Conservation (phyloP, 2,797 vertebrate species). For the Lagodon rhomboides region DNA sequence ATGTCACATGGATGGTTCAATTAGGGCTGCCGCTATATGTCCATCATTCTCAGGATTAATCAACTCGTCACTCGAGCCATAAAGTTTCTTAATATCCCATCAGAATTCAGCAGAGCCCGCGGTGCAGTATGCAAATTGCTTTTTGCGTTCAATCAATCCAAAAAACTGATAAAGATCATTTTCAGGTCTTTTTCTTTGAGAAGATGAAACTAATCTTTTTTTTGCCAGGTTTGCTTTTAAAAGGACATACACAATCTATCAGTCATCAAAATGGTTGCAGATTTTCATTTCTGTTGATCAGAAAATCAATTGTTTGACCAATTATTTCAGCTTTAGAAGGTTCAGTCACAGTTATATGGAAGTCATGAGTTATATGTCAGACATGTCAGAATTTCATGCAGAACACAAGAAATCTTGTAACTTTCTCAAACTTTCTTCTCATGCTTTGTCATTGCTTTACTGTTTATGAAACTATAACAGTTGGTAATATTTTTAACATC, state of each 20-base stretch:
- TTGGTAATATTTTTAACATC: neutral
- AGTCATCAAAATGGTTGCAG: no score
- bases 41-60: neutral
- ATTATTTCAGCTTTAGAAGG: neutral
- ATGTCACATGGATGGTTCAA: conserved; percentile 41
- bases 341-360: neutral
- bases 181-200: neutral
- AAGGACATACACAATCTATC: neutral
- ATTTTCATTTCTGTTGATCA: neutral
- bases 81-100: neutral
- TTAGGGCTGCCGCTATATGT: conserved; percentile 2
- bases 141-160: neutral
- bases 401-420: neutral
- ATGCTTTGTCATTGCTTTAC: neutral
- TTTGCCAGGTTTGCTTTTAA: neutral
- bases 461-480: neutral
- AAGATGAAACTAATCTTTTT: neutral
- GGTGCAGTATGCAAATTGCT: neutral
- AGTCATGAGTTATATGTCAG: no score
- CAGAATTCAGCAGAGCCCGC: neutral
- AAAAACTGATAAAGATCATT: neutral
- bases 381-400: neutral
- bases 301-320: no score
- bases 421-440: neutral
- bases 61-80: accelerated